A percentile compares a stretch with the other conserved stretches of the same genome.
These are phyloP conservation scores for Ctenicera cuprea DNA, from an alignment of 2,888 invertebrate species.

Conservation along the genomic window DNA sequence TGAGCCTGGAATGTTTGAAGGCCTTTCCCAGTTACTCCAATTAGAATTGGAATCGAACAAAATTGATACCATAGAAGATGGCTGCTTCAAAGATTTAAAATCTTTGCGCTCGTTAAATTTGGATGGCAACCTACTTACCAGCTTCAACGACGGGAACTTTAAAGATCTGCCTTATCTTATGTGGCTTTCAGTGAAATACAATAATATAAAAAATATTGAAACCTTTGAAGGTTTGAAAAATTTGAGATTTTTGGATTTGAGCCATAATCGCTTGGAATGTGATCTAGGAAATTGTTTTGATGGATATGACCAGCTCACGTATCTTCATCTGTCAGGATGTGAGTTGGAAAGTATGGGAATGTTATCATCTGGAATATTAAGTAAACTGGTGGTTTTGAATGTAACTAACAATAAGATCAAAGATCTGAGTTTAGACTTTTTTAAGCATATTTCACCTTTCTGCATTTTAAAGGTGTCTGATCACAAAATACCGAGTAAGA, in stretches of 20 bases:
- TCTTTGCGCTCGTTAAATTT: conserved; percentile 6
- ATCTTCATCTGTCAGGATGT: conserved; percentile 33
- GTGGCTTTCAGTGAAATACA: conserved; percentile 5
- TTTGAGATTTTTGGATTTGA: conserved; percentile 35
- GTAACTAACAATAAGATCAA: conserved; percentile 35
- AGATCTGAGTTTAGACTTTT: conserved; percentile 32
- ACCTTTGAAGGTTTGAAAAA: conserved; percentile 26
- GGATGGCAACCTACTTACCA: not conserved
- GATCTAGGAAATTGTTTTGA: conserved; percentile 21
- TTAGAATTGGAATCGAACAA: conserved; percentile 22
- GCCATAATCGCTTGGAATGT: conserved; percentile 34
- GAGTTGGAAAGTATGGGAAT: conserved; percentile 11
- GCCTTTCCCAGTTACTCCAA: not conserved
- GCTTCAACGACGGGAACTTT: not conserved
- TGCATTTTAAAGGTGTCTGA: conserved; percentile 33
- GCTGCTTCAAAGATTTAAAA: conserved; percentile 1
- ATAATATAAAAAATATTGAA: conserved; percentile 17
- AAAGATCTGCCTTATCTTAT: not conserved
- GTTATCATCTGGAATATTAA: conserved; percentile 1
- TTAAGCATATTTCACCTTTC: conserved; percentile 21
- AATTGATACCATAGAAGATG: not conserved
- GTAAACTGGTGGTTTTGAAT: conserved; percentile 23
- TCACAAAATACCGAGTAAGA: conserved; percentile 12
- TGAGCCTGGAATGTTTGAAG: not conserved
- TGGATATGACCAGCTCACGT: conserved; percentile 19